Percentiles rank a stretch among this genome's conserved stretches.
Conservation (phyloP, 2,888 invertebrate species). For the Habrosyne pyritoides region DNA sequence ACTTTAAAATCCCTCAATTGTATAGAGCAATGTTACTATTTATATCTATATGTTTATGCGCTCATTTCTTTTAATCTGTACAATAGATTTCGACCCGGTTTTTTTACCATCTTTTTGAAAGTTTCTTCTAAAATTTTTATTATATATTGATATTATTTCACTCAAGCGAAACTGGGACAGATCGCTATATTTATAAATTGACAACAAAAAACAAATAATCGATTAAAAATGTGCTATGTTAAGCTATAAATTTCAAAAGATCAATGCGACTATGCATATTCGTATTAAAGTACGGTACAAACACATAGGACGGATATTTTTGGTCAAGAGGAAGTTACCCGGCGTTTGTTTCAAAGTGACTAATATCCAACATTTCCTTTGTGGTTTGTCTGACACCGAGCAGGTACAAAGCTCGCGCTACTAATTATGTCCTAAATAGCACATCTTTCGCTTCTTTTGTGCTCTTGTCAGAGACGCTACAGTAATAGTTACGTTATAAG, state of each 20-base stretch:
- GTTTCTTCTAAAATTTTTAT: no score
- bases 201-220: not conserved
- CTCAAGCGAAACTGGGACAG: no score
- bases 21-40: no score
- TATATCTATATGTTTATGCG: no score
- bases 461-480: not conserved
- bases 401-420: conserved; percentile 18
- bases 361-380: conserved; percentile 41
- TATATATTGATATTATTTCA: no score
- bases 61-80: no score
- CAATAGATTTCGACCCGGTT: no score
- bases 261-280: not conserved
- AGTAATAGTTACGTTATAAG: not conserved
- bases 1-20: no score
- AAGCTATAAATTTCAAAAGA: not conserved
- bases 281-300: not conserved
- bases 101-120: no score
- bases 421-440: conserved; percentile 30
- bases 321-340: conserved; percentile 22
- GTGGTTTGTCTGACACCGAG: conserved; percentile 24
- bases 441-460: conserved; percentile 8
- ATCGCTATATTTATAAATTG: not conserved
- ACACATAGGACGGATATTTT: conserved; percentile 27
- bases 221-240: not conserved
- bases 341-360: conserved; percentile 35